phyloP scores from a whole-genome alignment of 2,888 invertebrate genomes.

The Polyploca ridens region DNA sequence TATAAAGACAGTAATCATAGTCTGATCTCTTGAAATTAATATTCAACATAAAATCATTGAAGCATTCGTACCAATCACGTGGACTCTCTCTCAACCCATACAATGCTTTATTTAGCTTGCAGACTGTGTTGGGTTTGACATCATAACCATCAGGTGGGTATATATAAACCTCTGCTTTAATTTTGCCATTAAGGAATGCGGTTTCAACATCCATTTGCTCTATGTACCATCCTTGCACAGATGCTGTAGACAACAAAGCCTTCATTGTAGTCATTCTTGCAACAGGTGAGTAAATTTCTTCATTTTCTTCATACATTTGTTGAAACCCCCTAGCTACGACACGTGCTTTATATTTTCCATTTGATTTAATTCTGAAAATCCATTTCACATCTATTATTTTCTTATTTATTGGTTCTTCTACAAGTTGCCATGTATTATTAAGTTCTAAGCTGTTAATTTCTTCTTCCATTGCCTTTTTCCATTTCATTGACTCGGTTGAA shows the following conservation, averaged over 20 bases:
- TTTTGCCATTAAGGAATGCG: constrained; percentile 19
- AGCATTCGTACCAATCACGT: constrained; percentile 18
- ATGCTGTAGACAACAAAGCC: too few species aligned
- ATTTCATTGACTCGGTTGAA: too few species aligned
- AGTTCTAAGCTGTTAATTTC: background rate
- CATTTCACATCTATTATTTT: too few species aligned
- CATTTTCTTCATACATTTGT: constrained; percentile 11
- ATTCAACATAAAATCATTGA: constrained; percentile 11
- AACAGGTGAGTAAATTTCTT: constrained; percentile 15
- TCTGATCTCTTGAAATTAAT: constrained; percentile 11
- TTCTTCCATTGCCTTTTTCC: constrained; percentile 2
- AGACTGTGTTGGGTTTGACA: constrained; percentile 13
- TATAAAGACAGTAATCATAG: constrained; percentile 15
- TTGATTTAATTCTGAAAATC: constrained; percentile 12
- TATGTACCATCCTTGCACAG: constrained; percentile 12
- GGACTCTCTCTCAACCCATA: constrained; percentile 21
- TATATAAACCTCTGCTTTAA: constrained; percentile 18
- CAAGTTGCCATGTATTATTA: background rate
- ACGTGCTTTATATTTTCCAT: constrained; percentile 11
- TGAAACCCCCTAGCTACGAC: constrained; percentile 20
- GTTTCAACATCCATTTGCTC: constrained; percentile 22
- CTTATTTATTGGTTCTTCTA: too few species aligned
- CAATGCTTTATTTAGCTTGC: constrained; percentile 15
- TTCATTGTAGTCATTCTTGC: constrained; percentile 19
- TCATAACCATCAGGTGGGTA: constrained; percentile 16